Evolutionary conservation across 2,113 vertebrate species (phyloP).

Genomic region (Felis catus): F.catus_Fca126_mat1.0 CM031419.1:132384501-132385000

Average conservation of each 20-base stretch:
- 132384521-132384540: not conserved
- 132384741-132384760: not conserved
- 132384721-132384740: not conserved
- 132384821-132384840: not conserved
- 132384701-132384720: not conserved
- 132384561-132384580: not conserved
- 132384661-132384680: not conserved
- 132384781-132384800: not conserved
- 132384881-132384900: not conserved
- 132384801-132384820: not conserved
- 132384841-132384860: not conserved
- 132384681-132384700: not conserved
- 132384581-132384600: not conserved
- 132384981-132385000: not conserved
- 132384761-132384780: not conserved
- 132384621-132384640: not conserved
- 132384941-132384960: not conserved
- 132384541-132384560: not conserved
- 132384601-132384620: not conserved
- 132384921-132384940: not conserved
- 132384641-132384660: not conserved
- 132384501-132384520: not conserved
- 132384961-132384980: not conserved
- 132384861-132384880: not conserved
- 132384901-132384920: not conserved